phyloP scores from a whole-genome alignment of 92 coral and sea anemone species.

The Palythoa grandis region DNA sequence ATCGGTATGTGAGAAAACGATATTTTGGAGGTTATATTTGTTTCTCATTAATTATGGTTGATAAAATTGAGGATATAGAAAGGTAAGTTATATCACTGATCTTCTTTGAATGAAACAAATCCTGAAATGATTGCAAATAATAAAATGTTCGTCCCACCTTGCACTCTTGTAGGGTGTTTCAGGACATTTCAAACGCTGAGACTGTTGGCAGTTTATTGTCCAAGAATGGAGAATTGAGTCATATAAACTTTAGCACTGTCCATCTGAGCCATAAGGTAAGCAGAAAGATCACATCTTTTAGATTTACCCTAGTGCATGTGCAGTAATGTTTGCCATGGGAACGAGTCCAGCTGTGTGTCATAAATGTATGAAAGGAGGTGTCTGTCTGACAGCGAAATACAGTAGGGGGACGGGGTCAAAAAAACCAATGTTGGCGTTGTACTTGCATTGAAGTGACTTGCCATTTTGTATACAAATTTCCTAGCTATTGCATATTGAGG shows the following conservation, averaged over 20 bases:
- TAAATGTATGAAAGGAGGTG: too few species aligned
- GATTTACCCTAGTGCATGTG: background rate
- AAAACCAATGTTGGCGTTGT: too few species aligned
- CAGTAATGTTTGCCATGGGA: too few species aligned
- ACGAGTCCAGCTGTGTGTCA: too few species aligned
- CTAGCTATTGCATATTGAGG: too few species aligned
- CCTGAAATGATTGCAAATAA: background rate
- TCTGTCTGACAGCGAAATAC: too few species aligned
- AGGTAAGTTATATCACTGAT: conserved; percentile 18
- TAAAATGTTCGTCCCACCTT: background rate
- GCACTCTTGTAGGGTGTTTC: conserved; percentile 59
- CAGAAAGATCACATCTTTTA: background rate
- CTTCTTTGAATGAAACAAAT: background rate
- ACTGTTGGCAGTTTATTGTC: conserved; percentile 50
- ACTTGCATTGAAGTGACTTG: too few species aligned
- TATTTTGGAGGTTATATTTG: background rate
- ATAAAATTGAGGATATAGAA: conserved; percentile 59
- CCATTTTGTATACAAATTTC: too few species aligned
- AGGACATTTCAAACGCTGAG: conserved; percentile 68
- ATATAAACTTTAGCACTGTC: conserved; percentile 31
- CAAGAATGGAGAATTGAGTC: conserved; percentile 25
- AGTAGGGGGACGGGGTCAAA: too few species aligned
- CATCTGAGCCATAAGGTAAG: conserved; percentile 62
- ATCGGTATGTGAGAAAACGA: background rate
- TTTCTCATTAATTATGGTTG: conserved; percentile 34